phyloP scores from a whole-genome alignment of 1,140 invertebrate species.

The Tetragnatha versicolor region DNA sequence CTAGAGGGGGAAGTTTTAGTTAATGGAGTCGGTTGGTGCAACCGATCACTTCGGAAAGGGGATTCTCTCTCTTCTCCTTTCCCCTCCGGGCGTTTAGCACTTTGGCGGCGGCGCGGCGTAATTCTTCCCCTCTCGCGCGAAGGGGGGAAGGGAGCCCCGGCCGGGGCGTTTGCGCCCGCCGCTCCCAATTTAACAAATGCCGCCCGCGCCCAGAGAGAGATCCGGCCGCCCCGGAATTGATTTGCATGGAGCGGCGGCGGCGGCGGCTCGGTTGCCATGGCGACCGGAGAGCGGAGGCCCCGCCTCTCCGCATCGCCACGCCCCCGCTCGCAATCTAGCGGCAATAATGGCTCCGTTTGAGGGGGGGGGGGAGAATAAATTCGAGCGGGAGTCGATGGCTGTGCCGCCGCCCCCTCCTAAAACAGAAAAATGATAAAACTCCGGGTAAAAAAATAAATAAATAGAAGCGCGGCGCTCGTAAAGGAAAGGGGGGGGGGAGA shows the following conservation, averaged over 20 bases:
- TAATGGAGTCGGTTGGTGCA: too few species aligned
- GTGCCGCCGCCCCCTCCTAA: too few species aligned
- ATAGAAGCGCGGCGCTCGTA: constrained; percentile 12
- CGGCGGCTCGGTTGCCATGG: constrained; percentile 43
- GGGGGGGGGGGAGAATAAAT: not conserved
- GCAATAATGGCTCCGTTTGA: constrained; percentile 11
- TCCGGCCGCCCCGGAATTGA: constrained; percentile 36
- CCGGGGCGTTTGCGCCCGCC: constrained; percentile 2
- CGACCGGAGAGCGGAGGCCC: constrained; percentile 2
- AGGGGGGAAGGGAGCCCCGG: too few species aligned
- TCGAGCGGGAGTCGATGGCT: not conserved
- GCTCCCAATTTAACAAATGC: constrained; percentile 47
- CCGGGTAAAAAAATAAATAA: too few species aligned
- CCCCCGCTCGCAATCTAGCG: constrained; percentile 8
- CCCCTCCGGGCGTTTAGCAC: not conserved
- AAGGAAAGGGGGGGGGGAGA: not conserved
- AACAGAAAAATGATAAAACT: too few species aligned
- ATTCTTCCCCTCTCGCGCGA: too few species aligned
- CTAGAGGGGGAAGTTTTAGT: too few species aligned
- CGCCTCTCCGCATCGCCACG: not conserved
- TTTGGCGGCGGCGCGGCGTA: too few species aligned
- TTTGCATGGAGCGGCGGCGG: constrained; percentile 47
- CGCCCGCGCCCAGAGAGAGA: not conserved
- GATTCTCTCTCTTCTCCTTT: not conserved
- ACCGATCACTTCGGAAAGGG: too few species aligned